These are phyloP conservation scores for Periplaneta americana DNA, from an alignment of 1,140 invertebrate genomes.

Conservation along the genomic window DNA sequence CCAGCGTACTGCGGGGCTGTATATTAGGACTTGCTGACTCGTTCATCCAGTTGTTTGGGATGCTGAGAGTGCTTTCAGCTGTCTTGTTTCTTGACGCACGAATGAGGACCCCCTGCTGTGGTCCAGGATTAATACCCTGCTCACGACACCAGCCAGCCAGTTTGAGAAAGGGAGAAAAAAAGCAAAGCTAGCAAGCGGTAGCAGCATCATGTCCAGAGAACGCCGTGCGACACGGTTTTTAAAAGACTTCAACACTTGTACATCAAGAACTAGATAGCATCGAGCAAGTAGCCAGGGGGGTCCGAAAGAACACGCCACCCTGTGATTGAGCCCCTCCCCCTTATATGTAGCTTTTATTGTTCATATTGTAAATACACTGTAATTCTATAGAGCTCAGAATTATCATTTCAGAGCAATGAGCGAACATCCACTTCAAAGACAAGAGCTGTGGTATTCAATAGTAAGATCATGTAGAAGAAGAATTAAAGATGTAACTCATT, in stretches of 20 bases:
- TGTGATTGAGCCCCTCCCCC: not conserved
- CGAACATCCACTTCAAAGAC: too few relatives aligned
- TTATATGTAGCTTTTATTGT: too few relatives aligned
- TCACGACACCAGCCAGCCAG: not conserved
- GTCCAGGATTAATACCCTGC: not conserved
- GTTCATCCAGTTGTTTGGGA: not conserved
- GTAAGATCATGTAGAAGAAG: too few relatives aligned
- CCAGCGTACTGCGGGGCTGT: too few relatives aligned
- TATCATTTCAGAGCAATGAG: too few relatives aligned
- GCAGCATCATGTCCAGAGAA: not conserved
- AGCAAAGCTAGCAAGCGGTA: not conserved
- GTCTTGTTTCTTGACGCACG: not conserved
- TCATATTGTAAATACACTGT: too few relatives aligned
- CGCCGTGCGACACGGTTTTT: not conserved
- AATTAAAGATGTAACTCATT: too few relatives aligned
- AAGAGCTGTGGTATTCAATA: too few relatives aligned
- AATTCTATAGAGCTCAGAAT: too few relatives aligned
- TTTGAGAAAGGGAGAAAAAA: not conserved
- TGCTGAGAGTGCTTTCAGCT: not conserved
- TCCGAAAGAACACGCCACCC: not conserved
- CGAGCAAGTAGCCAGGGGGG: not conserved
- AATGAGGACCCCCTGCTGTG: not conserved
- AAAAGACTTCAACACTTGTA: not conserved
- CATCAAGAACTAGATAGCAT: not conserved
- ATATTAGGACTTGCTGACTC: too few relatives aligned